Base-by-base conservation (phyloP, 2,797 vertebrate genomes). In the Orientallactaga sibirica region DNA sequence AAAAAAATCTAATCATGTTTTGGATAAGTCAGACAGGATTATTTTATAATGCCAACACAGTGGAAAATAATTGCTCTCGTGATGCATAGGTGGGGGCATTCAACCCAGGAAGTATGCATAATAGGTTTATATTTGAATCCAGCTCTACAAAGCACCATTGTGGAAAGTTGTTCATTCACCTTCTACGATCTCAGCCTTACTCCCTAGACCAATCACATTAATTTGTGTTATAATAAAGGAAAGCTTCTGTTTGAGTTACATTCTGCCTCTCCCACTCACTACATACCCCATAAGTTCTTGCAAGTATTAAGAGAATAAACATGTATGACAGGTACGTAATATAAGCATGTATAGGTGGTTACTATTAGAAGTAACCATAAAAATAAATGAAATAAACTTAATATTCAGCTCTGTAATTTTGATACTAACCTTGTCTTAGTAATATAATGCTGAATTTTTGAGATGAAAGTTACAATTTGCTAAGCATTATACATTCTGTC, bases 311-410 rank as follows among this genome's bases (percentile, higher is more conserved):
- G 20, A 58, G 41, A 91, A 84, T 55, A 74, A n/a, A 73, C 37
- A 43, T 55, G 33, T 14, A n/a, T 24, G 12, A 62, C 74, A 93
- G 12, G 43, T 85, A 20, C 33, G 68, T 37, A 76, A 1, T 67
- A 18, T 29, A 85, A 93, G 48, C 24, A n/a, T 18, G 71, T 25
- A 20, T 29, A 52, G 11, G 20, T 78, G 71, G 71, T 82, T 27
- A 20, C 66, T 71, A 55, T 92, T 8, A 52, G 20, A 19, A 55
- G 16, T 27, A 80, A 61, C 90, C 29, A 58, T 79, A 82, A 78
- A 91, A 95, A 90, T 64, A 70, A 87, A 43, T 64, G 77, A 88
- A 74, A 90, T 20, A 20, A 92, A 70, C 76, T 70, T 55, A 10
- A 74, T 82, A 43, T 61, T 94, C 68, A 82, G 37, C 33, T 48